A percentile compares a stretch with the other conserved stretches of the same genome.
Conservation (phyloP, 2,888 invertebrate species). For the Pteria penguin region DNA sequence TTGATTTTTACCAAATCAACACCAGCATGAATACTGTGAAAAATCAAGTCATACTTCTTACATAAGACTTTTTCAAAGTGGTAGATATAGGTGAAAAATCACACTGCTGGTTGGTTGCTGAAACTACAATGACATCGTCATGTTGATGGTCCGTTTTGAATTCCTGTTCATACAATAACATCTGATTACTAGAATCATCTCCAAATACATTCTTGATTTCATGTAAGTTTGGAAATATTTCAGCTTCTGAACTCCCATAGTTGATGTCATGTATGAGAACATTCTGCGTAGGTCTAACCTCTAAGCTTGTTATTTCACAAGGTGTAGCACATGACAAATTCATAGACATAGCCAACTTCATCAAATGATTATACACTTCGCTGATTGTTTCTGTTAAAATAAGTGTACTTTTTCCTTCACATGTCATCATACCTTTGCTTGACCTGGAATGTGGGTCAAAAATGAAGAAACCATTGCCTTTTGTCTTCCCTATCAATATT, state of each 20-base stretch:
- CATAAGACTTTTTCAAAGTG: neutral
- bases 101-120: neutral
- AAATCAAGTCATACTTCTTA: constrained; percentile 4
- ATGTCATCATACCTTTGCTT: neutral
- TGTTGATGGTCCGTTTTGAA: too few relatives aligned
- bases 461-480: neutral
- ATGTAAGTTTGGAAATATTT: too few relatives aligned
- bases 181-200: too few relatives aligned
- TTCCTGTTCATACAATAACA: too few relatives aligned
- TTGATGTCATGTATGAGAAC: neutral
- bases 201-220: too few relatives aligned
- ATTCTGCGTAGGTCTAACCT: neutral
- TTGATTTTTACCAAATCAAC: neutral
- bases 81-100: neutral
- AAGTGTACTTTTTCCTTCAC: constrained; percentile 7
- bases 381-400: neutral
- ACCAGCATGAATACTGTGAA: neutral
- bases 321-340: neutral
- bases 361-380: constrained; percentile 5
- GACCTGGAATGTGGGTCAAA: constrained; percentile 15
- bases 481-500: neutral
- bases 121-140: too few relatives aligned
- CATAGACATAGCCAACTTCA: constrained; percentile 9
- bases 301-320: constrained; percentile 9
- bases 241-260: too few relatives aligned